A percentile compares a stretch with the other conserved stretches of the same genome.
Conservation (phyloP, 92 coral and sea anemone species). For the Hydrozoanthus gracilis region DNA sequence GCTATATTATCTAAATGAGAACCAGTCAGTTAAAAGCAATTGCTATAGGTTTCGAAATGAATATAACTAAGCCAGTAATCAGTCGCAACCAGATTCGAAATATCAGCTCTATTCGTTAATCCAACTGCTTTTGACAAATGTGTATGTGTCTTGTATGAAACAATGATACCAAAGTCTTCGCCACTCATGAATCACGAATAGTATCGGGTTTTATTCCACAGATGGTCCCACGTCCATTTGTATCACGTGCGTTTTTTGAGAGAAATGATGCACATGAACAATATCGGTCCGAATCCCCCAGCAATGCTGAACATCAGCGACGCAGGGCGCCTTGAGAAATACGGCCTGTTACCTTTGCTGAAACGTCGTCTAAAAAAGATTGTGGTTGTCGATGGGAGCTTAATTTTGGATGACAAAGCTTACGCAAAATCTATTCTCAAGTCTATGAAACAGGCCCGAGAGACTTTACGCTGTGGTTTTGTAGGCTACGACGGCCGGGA, state of each 20-base stretch:
- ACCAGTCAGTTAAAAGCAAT: no score
- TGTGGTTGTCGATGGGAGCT: conserved; percentile 82
- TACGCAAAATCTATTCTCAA: conserved; percentile 69
- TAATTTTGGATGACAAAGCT: conserved; percentile 59
- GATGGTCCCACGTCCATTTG: conserved; percentile 86
- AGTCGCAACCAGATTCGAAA: no score
- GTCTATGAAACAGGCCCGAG: conserved; percentile 78
- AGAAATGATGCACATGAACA: conserved; percentile 72
- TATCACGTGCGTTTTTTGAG: conserved; percentile 87
- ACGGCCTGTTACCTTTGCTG: conserved; percentile 76
- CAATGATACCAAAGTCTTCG: no score
- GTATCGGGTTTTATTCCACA: conserved; percentile 1
- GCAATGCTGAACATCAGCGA: conserved; percentile 84
- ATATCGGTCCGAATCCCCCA: conserved; percentile 86
- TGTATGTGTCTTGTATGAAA: no score
- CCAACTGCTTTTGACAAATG: no score
- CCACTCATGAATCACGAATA: neutral
- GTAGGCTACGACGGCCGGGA: conserved; percentile 82
- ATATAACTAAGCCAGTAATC: no score
- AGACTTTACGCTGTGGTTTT: conserved; percentile 75
- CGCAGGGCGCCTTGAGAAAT: conserved; percentile 90
- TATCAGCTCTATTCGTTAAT: no score
- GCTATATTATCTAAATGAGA: no score
- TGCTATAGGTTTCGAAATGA: no score
- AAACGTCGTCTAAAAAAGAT: conserved; percentile 78